These are phyloP conservation scores for Cottus gobio DNA, from an alignment of 2,113 vertebrate species.

Conservation along the genomic window DNA sequence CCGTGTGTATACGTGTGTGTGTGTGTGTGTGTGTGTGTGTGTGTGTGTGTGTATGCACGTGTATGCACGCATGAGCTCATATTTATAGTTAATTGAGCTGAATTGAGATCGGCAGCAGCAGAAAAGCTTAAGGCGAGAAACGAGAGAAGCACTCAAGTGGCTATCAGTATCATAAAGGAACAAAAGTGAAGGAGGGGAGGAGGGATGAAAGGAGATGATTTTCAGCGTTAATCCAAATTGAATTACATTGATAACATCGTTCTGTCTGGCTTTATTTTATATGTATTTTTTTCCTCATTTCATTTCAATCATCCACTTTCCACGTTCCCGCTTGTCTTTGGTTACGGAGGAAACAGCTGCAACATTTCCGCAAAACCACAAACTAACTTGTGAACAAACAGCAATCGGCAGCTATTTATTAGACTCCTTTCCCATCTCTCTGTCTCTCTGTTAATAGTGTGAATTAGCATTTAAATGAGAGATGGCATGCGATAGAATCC, in stretches of 20 bases:
- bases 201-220: conserved; percentile 68
- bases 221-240: conserved; percentile 74
- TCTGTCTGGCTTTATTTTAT: conserved; percentile 59
- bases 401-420: conserved; percentile 67
- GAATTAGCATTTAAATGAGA: conserved; percentile 84
- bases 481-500: conserved; percentile 73
- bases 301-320: conserved; percentile 53
- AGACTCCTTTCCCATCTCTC: conserved; percentile 39
- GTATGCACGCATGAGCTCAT: not conserved
- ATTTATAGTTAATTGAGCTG: conserved; percentile 60
- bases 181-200: conserved; percentile 56
- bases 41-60: not conserved
- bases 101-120: conserved; percentile 39
- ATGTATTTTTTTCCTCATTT: conserved; percentile 39
- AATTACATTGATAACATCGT: conserved; percentile 71
- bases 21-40: not conserved
- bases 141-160: conserved; percentile 67
- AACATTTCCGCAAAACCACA: conserved; percentile 46
- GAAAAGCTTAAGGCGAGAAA: conserved; percentile 48
- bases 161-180: conserved; percentile 67
- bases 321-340: conserved; percentile 24
- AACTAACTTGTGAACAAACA: conserved; percentile 69
- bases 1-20: not conserved
- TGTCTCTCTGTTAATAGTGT: conserved; percentile 65
- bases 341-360: conserved; percentile 12